A percentile compares a stretch with the other conserved stretches of the same genome.
Evolutionary conservation across 2,113 vertebrate species (phyloP).

Genomic region (Rattus rattus): DNA sequence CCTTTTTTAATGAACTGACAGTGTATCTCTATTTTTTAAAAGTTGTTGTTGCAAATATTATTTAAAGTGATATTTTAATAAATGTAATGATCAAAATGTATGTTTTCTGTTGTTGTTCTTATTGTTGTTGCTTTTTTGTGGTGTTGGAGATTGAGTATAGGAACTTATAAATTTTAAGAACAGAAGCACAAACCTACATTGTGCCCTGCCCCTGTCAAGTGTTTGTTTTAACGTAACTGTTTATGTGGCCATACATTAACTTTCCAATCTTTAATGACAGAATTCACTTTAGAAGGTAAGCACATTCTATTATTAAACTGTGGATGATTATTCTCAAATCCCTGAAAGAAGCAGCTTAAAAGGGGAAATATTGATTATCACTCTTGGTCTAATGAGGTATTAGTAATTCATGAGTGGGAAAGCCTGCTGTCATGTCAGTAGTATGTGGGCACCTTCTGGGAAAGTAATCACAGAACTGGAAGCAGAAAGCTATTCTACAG

Average conservation of each 20-base stretch:
- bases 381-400: neutral
- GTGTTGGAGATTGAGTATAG: neutral
- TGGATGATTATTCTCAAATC: neutral
- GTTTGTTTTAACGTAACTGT: neutral
- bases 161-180: neutral
- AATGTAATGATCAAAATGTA: neutral
- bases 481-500: neutral
- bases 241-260: neutral
- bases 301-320: neutral
- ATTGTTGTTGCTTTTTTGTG: no score
- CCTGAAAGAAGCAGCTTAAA: neutral
- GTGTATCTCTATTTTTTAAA: neutral
- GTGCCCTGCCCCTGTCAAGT: neutral
- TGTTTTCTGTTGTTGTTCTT: neutral
- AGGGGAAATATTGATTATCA: neutral
- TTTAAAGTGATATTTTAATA: neutral
- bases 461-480: neutral
- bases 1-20: neutral
- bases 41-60: neutral
- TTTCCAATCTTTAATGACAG: neutral
- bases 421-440: fast-evolving
- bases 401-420: neutral
- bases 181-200: neutral
- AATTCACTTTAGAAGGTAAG: neutral
- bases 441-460: neutral